These are phyloP conservation scores for Cancer borealis DNA, from an alignment of 2,888 invertebrate species.

Conservation along the genomic window DNA sequence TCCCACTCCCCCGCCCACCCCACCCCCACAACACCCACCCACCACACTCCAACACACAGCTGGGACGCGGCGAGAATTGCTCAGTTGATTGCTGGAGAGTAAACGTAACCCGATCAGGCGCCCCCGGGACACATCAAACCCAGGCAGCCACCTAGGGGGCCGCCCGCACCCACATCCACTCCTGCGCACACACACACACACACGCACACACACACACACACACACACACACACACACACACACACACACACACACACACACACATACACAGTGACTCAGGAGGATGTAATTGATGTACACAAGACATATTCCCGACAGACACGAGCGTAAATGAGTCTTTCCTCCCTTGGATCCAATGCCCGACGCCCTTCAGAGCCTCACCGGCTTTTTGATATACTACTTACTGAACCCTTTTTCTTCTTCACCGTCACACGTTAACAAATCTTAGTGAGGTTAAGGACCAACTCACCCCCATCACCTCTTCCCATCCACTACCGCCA, in stretches of 20 bases:
- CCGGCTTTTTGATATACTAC: neutral
- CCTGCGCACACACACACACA: neutral
- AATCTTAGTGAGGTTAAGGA: neutral
- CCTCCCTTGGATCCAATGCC: neutral
- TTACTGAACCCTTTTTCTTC: neutral
- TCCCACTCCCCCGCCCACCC: neutral
- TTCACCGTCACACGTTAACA: neutral
- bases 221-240: neutral
- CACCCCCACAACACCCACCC: neutral
- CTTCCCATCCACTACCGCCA: neutral
- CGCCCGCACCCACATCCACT: neutral
- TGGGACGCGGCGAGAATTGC: slow-evolving; percentile 53
- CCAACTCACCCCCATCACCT: neutral
- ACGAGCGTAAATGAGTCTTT: neutral
- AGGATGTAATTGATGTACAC: slow-evolving; percentile 9
- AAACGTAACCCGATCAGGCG: slow-evolving; percentile 54
- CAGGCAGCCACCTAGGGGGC: slow-evolving; percentile 8
- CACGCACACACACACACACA: neutral
- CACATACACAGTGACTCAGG: neutral
- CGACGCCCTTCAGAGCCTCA: neutral
- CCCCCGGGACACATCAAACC: slow-evolving; percentile 56
- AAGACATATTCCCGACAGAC: neutral
- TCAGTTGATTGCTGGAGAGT: slow-evolving; percentile 53
- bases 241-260: slow-evolving; percentile 21
- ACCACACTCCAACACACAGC: slow-evolving; percentile 7